Conservation (phyloP, 2,113 vertebrate genomes). For the Colistium nudipinnis region DNA sequence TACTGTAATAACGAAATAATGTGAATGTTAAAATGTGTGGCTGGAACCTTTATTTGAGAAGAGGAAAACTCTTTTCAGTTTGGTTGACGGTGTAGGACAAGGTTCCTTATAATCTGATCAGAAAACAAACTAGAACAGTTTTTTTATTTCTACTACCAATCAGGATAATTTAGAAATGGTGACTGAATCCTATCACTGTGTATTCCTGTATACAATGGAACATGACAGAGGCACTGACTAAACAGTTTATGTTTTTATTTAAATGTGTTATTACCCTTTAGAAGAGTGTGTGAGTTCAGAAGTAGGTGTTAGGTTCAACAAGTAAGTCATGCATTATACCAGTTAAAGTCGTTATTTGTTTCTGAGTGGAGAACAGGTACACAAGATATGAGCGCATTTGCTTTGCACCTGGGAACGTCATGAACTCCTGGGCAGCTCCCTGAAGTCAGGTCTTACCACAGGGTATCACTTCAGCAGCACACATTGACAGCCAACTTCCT, state of each 20-base stretch:
- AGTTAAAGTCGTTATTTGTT: constrained; percentile 22
- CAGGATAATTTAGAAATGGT: neutral
- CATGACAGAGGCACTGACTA: neutral
- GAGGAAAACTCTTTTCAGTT: neutral
- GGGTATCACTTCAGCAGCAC: constrained; percentile 44
- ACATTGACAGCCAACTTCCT: constrained; percentile 66
- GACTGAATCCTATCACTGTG: neutral
- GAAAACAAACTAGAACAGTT: no score
- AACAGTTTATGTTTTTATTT: neutral
- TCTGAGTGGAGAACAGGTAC: constrained; percentile 58
- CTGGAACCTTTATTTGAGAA: neutral
- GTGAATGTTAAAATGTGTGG: neutral
- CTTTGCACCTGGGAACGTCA: constrained; percentile 55
- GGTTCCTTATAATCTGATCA: neutral
- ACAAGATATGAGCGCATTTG: constrained; percentile 59
- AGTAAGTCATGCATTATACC: constrained; percentile 64
- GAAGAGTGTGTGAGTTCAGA: constrained; percentile 23
- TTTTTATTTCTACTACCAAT: constrained; percentile 5
- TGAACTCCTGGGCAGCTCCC: constrained; percentile 45
- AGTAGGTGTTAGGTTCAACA: constrained; percentile 54
- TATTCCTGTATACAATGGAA: neutral
- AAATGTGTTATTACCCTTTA: neutral
- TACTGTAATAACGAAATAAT: no score
- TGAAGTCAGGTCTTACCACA: constrained; percentile 62
- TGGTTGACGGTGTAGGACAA: neutral